Conservation (phyloP, 2,888 invertebrate species). For the Thymelicus sylvestris region DNA sequence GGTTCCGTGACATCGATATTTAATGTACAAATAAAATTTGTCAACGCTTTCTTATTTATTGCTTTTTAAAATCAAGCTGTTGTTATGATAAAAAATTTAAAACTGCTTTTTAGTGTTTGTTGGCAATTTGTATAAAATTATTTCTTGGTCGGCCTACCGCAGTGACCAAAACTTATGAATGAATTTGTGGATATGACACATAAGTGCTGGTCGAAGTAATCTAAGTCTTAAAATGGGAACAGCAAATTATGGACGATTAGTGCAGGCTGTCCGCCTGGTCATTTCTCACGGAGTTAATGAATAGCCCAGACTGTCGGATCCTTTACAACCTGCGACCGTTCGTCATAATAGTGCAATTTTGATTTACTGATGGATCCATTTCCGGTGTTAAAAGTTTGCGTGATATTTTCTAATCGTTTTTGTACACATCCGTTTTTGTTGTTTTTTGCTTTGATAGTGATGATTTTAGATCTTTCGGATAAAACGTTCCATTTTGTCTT, state of each 20-base stretch:
- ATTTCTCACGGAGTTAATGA: constrained; percentile 62
- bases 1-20: constrained; percentile 50
- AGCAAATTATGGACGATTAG: constrained; percentile 42
- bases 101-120: constrained; percentile 28
- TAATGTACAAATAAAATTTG: constrained; percentile 39
- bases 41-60: constrained; percentile 46
- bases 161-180: constrained; percentile 42
- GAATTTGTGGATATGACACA: constrained; percentile 10
- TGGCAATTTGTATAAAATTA: constrained; percentile 36
- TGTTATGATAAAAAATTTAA: constrained; percentile 33
- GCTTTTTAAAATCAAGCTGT: constrained; percentile 38
- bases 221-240: constrained; percentile 24
- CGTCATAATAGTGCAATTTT: constrained; percentile 76
- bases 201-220: constrained; percentile 28
- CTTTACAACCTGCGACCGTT: constrained; percentile 57
- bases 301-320: constrained; percentile 59
- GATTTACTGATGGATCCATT: constrained; percentile 78
- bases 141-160: constrained; percentile 36
- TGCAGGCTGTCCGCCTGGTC: constrained; percentile 52
- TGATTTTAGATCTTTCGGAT: constrained; percentile 2
- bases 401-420: constrained; percentile 21
- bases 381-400: constrained; percentile 68
- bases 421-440: constrained; percentile 19
- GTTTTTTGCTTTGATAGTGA: constrained; percentile 4
- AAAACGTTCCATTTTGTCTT: constrained; percentile 5